A percentile compares a stretch with the other conserved stretches of the same genome.
phyloP scores from a whole-genome alignment of 1,140 invertebrate species.

The Drosophila funebris region DNA sequence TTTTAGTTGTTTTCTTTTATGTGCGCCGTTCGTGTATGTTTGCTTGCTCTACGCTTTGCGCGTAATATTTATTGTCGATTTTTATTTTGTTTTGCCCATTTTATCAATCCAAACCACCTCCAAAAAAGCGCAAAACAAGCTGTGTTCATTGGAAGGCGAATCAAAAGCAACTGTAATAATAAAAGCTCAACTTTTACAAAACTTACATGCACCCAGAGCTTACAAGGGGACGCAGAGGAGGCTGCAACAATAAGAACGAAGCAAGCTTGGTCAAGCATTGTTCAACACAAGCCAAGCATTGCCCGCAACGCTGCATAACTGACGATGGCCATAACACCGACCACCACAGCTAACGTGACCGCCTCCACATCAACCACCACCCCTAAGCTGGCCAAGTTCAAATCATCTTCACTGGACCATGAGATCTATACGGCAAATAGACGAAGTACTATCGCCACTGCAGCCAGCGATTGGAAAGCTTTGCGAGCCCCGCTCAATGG shows the following conservation, averaged over 20 bases:
- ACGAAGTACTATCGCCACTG: conserved; percentile 64
- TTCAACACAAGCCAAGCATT: conserved; percentile 47
- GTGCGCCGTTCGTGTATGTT: conserved; percentile 59
- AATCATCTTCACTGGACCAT: conserved; percentile 75
- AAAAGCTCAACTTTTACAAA: conserved; percentile 61
- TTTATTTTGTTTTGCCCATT: conserved; percentile 74
- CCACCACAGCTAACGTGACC: conserved; percentile 8
- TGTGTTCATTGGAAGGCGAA: conserved; percentile 30
- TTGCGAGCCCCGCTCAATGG: conserved; percentile 52
- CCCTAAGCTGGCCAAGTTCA: conserved; percentile 66
- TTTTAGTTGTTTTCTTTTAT: conserved; percentile 61
- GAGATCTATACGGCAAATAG: conserved; percentile 75
- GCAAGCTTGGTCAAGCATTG: conserved; percentile 27
- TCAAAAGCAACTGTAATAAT: conserved; percentile 47
- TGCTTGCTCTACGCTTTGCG: conserved; percentile 60
- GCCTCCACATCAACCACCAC: conserved; percentile 31
- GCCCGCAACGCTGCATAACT: conserved; percentile 13
- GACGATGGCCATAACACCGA: conserved; percentile 59
- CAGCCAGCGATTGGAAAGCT: conserved; percentile 67
- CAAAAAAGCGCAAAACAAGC: conserved; percentile 65
- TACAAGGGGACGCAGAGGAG: conserved; percentile 10
- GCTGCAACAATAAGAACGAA: conserved; percentile 22
- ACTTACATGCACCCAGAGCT: conserved; percentile 54
- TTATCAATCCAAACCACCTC: conserved; percentile 66
- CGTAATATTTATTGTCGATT: conserved; percentile 54